Evolutionary conservation across 2,888 invertebrate genomes (phyloP).

Genomic region (Oxycera nigricornis): DNA sequence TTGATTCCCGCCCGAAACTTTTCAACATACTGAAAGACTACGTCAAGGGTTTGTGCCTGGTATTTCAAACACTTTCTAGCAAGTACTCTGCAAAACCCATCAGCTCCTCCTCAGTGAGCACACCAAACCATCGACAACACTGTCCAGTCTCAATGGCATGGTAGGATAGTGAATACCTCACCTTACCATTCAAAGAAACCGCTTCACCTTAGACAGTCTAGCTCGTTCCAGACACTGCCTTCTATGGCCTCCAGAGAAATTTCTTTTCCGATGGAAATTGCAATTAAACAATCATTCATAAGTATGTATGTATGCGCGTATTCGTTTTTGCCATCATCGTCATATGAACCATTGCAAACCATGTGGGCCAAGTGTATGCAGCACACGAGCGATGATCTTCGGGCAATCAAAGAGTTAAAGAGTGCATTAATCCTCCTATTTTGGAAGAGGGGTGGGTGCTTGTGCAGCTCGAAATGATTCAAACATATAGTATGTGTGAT

Average conservation of each 20-base stretch:
- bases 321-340: neutral
- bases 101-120: neutral
- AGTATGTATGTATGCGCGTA: neutral
- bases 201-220: neutral
- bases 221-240: slow-evolving; percentile 4
- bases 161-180: neutral
- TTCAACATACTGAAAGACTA: too few species aligned
- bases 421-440: neutral
- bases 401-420: too few species aligned
- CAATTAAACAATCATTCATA: neutral
- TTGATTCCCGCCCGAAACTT: too few species aligned
- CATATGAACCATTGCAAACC: too few species aligned
- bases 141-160: neutral
- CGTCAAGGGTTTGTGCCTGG: too few species aligned
- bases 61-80: too few species aligned
- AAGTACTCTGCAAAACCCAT: too few species aligned
- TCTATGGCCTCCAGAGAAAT: slow-evolving; percentile 26
- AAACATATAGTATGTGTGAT: neutral
- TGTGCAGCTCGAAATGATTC: neutral
- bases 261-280: slow-evolving; percentile 10
- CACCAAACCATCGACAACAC: slow-evolving; percentile 7
- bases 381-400: neutral
- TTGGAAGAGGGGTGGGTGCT: neutral
- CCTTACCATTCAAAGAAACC: slow-evolving; percentile 24
- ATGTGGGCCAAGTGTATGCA: neutral